Evolutionary conservation across 2,113 vertebrate species (phyloP).

Genomic region (Amphilophus citrinellus): DNA sequence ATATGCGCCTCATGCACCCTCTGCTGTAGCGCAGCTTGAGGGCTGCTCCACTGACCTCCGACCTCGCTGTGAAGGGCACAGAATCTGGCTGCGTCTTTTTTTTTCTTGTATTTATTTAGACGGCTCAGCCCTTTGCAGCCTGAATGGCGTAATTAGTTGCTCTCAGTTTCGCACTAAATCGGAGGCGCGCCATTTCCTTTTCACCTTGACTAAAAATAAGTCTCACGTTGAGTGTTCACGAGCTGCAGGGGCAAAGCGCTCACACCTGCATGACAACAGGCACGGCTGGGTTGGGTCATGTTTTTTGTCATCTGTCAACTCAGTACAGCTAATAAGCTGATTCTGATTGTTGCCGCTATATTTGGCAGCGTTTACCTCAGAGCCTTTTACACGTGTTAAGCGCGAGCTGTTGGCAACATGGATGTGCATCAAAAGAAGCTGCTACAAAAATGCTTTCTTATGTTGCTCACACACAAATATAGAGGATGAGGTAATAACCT

Average conservation of each 20-base stretch:
- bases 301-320: not conserved
- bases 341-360: not conserved
- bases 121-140: not conserved
- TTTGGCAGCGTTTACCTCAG: not conserved
- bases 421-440: not conserved
- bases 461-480: not conserved
- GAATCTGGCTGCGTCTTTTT: not conserved
- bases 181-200: conserved; percentile 37
- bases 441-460: not conserved
- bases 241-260: conserved; percentile 10
- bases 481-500: not conserved
- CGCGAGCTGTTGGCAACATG: not conserved
- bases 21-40: conserved; percentile 7
- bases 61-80: conserved; percentile 13
- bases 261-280: conserved; percentile 42
- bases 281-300: not conserved
- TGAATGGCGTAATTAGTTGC: conserved; percentile 8
- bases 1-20: conserved; percentile 4
- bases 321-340: not conserved
- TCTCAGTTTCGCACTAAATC: conserved; percentile 45
- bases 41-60: conserved; percentile 45
- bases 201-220: conserved; percentile 44
- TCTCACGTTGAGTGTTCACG: not conserved
- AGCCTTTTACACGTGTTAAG: not conserved
- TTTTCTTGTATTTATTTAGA: not conserved